Evolutionary conservation across 1,140 invertebrate genomes (phyloP).

Genomic region (Diachasmimorpha longicaudata): DNA sequence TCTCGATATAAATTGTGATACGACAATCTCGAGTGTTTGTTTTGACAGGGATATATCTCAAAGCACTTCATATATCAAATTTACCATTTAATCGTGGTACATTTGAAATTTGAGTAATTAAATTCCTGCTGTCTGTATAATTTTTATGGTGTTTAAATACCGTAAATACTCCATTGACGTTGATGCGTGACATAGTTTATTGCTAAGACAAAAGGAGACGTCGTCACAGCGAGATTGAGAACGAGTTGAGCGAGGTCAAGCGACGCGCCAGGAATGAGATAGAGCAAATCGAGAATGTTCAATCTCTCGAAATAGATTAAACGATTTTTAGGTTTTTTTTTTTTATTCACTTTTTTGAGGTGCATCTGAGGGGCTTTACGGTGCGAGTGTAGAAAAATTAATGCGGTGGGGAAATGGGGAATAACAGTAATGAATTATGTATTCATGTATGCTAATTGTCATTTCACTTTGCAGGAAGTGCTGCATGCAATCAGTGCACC

Average conservation of each 20-base stretch:
- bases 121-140: background rate
- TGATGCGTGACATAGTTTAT: conserved; percentile 17
- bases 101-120: conserved; percentile 9
- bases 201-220: conserved; percentile 8
- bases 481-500: conserved; percentile 95
- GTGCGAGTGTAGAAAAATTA: background rate
- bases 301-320: conserved; percentile 18
- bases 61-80: conserved; percentile 12
- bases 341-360: background rate
- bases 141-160: background rate
- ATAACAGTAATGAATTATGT: background rate
- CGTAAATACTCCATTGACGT: conserved; percentile 21
- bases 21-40: conserved; percentile 4
- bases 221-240: conserved; percentile 8
- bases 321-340: background rate
- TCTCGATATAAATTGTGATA: background rate
- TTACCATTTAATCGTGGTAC: background rate
- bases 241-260: conserved; percentile 28
- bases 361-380: background rate
- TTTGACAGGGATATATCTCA: conserved; percentile 6
- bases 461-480: conserved; percentile 82
- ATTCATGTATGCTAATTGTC: background rate
- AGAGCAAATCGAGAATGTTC: conserved; percentile 18
- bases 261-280: conserved; percentile 23
- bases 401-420: background rate